These are phyloP conservation scores for Capreolus pygargus DNA, from an alignment of 2,113 vertebrate species.

Conservation along the genomic window DNA sequence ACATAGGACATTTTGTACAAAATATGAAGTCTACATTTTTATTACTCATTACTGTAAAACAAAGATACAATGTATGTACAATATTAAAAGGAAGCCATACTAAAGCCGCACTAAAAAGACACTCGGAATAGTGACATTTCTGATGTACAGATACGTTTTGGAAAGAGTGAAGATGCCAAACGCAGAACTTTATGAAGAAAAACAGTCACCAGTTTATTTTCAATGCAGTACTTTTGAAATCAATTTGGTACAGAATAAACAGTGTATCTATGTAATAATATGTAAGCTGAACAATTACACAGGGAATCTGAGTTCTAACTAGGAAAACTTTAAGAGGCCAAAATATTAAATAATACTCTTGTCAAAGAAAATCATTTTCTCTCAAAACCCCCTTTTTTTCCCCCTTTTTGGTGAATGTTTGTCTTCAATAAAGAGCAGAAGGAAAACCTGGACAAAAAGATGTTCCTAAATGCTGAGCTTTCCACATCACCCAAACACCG, in stretches of 20 bases:
- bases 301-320: conserved; percentile 65
- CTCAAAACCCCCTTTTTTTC: conserved; percentile 45
- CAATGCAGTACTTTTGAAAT: conserved; percentile 58
- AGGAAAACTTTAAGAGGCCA: conserved; percentile 70
- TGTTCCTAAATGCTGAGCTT: conserved; percentile 83
- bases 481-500: conserved; percentile 87
- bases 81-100: conserved; percentile 93
- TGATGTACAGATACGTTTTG: conserved; percentile 81
- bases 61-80: conserved; percentile 99
- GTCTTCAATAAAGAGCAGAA: conserved; percentile 86
- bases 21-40: conserved; percentile 99
- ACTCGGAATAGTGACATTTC: conserved; percentile 88
- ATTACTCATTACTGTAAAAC: conserved; percentile 97
- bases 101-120: conserved; percentile 93
- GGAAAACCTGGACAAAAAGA: conserved; percentile 81
- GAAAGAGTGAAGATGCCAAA: conserved; percentile 83
- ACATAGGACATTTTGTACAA: conserved; percentile 97
- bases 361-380: conserved; percentile 63
- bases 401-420: conserved; percentile 87
- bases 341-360: conserved; percentile 66
- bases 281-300: conserved; percentile 69
- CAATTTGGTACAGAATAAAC: conserved; percentile 73
- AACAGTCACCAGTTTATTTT: conserved; percentile 82
- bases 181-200: conserved; percentile 87
- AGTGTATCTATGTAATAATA: conserved; percentile 68